Conservation (phyloP, 2,888 invertebrate genomes). For the Sesia bembeciformis region DNA sequence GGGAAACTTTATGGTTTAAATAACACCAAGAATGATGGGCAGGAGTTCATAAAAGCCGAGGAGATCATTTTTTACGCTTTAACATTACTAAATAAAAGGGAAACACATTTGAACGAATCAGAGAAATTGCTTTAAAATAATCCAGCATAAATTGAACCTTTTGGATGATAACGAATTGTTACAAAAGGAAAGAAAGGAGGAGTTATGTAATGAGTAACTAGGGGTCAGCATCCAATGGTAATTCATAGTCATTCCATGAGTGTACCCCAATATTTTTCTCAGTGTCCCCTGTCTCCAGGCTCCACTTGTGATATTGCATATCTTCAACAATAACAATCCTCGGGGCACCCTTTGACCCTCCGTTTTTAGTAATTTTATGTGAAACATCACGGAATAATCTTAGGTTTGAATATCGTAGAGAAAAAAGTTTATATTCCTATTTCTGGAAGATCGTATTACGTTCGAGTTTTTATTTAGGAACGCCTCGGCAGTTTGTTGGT, state of each 20-base stretch:
- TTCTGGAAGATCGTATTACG: not conserved
- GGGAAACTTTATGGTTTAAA: slow-evolving; percentile 19
- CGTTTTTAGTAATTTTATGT: slow-evolving; percentile 38
- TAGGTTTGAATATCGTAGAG: slow-evolving; percentile 17
- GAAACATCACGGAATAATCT: slow-evolving; percentile 18
- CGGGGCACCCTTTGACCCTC: slow-evolving; percentile 32
- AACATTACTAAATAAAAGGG: slow-evolving; percentile 20
- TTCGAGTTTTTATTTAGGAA: not conserved
- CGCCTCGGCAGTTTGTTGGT: not conserved
- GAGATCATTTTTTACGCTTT: slow-evolving; percentile 14
- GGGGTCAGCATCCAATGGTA: slow-evolving; percentile 22
- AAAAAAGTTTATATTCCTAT: not conserved
- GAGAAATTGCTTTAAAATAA: slow-evolving; percentile 6
- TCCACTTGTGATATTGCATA: slow-evolving; percentile 40
- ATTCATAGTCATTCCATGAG: slow-evolving; percentile 25
- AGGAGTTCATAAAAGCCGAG: slow-evolving; percentile 20
- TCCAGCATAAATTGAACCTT: slow-evolving; percentile 8
- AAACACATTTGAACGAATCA: slow-evolving; percentile 7
- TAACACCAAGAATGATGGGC: slow-evolving; percentile 15
- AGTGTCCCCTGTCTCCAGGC: slow-evolving; percentile 23
- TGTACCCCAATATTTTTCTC: slow-evolving; percentile 22
- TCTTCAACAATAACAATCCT: slow-evolving; percentile 39
- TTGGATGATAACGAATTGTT: slow-evolving; percentile 4
- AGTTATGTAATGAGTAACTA: slow-evolving; percentile 15
- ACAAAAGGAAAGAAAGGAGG: not conserved